Evolutionary conservation across 1,140 invertebrate genomes (phyloP).

Genomic region (Radopholus similis): DNA sequence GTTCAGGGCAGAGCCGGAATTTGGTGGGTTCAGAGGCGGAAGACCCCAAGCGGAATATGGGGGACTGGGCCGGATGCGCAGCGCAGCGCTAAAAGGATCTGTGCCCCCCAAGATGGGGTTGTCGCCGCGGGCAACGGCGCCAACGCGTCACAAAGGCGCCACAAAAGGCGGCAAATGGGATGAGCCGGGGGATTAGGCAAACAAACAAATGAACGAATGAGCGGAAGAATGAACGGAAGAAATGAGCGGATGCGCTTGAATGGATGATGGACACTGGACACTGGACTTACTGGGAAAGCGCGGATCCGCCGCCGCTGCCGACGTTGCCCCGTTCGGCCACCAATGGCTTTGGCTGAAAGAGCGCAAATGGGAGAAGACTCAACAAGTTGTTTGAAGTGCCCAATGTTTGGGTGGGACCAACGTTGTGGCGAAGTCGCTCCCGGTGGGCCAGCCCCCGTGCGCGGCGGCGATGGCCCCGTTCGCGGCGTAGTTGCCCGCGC

Average conservation of each 20-base stretch:
- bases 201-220: too few species aligned
- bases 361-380: too few species aligned
- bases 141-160: too few species aligned
- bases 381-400: too few species aligned
- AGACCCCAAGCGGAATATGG: neutral
- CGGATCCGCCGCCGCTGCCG: neutral
- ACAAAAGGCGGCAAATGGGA: too few species aligned
- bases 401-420: too few species aligned
- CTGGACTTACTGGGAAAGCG: conserved; percentile 1
- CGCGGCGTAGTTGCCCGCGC: neutral
- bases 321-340: too few species aligned
- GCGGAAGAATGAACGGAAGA: too few species aligned
- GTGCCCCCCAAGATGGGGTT: neutral
- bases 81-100: neutral
- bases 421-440: neutral
- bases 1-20: neutral
- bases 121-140: neutral
- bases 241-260: neutral
- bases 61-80: too few species aligned
- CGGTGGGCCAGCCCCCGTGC: neutral
- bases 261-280: neutral
- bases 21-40: too few species aligned
- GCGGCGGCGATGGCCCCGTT: too few species aligned
- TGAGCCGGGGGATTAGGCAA: neutral
- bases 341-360: too few species aligned